Evolutionary conservation across 2,888 invertebrate species (phyloP).

Genomic region (Drosophila eohydei): DNA sequence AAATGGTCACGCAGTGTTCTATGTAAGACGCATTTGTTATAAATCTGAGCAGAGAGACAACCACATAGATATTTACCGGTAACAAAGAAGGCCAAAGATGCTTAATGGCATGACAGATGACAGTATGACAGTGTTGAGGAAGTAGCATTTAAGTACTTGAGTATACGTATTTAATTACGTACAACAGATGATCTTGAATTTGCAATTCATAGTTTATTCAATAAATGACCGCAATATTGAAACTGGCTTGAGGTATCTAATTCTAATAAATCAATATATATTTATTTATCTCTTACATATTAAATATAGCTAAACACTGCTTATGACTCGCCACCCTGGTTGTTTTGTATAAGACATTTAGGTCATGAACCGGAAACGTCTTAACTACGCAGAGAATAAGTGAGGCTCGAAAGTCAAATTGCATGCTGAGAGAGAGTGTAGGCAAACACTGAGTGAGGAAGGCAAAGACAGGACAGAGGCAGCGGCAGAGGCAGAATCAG

Average conservation of each 20-base stretch:
- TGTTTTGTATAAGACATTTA: conserved; percentile 53
- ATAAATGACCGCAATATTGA: not conserved
- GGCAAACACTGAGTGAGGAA: not conserved
- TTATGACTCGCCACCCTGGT: conserved; percentile 2
- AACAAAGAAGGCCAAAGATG: conserved; percentile 24
- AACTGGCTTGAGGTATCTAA: conserved; percentile 4
- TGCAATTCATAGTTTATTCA: not conserved
- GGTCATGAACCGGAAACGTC: conserved; percentile 76
- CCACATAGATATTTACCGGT: not conserved
- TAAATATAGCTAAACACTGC: not conserved
- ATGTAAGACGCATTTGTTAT: conserved; percentile 14
- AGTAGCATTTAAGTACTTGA: conserved; percentile 20
- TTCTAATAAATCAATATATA: not conserved
- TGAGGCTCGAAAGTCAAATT: conserved; percentile 70
- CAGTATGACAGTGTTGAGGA: not conserved
- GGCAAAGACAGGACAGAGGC: not conserved
- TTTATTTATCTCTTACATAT: not conserved
- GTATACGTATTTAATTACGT: conserved; percentile 18
- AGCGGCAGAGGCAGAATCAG: not conserved
- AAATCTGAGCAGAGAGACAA: not conserved
- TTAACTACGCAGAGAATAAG: conserved; percentile 69
- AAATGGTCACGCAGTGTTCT: conserved; percentile 44
- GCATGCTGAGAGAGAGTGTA: conserved; percentile 36
- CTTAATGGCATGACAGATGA: not conserved
- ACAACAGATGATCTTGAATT: conserved; percentile 1